Evolutionary conservation across 2,113 vertebrate genomes (phyloP), one percentile per base, ranked within the genome.

Genomic region (Cephalopholis sonnerati): DNA sequence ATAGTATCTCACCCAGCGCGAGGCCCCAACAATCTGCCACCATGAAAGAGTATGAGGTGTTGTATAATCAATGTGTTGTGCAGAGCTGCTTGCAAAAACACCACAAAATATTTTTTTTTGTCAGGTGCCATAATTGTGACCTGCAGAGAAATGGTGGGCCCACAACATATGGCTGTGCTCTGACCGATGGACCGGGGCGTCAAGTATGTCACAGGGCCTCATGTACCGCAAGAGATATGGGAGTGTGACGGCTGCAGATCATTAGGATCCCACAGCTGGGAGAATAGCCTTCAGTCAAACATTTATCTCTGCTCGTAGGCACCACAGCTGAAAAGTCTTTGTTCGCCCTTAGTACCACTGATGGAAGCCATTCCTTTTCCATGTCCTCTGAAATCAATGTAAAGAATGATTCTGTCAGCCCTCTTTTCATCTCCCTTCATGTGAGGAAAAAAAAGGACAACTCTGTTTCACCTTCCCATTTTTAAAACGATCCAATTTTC

Each of bases 201-300:
- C 22, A 32, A 70, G 84, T 83, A 24, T 95, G 91, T 93, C 90
- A 90, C 81, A 65, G 59, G 89, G 81, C 91, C 90, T 91, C 88
- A 58, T 94, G 90, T 93, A 90, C 74, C 87, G 85, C 72, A 85
- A 89, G 93, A 94, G 87, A 93, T 89, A 94, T 92, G 91, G 79
- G 77, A 66, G 81, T 70, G 86, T 91, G 92, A 91, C 67, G 84
- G 87, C 81, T 81, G 79, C 89, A 92, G 85, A 94, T 93, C 93
- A 93, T 95, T 94, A 94, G 82, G 89, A 92, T 89, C 89, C 70
- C 82, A 86, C 72, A 84, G 87, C 85, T 68, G 67, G 74, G 91
- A 91, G 91, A 91, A 90, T 87, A 89, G 93, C 93, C 93, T 87
- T 93, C 89, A 90, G 93, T 93, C 91, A 90, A 86, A 87, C 93